Evolutionary conservation across 2,888 invertebrate species (phyloP), one percentile per base, ranked within the genome.

Genomic region (Tetranychus truncatus): DNA sequence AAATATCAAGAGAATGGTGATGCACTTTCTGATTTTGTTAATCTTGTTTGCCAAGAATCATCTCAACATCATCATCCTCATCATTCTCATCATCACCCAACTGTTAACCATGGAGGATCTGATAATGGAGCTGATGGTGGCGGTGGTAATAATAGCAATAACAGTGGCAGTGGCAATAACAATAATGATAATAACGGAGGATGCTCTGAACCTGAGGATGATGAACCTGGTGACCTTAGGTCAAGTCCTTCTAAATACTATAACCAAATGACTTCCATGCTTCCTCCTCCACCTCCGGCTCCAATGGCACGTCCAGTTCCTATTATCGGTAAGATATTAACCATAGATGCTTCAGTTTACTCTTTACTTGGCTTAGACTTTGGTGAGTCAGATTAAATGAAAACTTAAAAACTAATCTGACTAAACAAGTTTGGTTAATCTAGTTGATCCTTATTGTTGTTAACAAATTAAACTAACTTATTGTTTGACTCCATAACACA

Each of bases 221-320:
- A 15, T 45, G 73, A 44, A 45, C 73, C 65, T 45, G 34, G 21
- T 18, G 73, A 73, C 18, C 11, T 20, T 1, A 44, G 45, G 18
- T 7, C 44, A 7, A 75, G 75, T 67, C 73, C 75, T n/a, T 18
- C 71, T 45, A 34, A 72, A 44, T 65, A 74, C 44, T 74, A 76
- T 71, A 71, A 71, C 18, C 71, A 66, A 45, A 72, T 72, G 72
- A 45, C 72, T 20, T 45, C 72, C 18, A 95, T 95, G 91, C 86
- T 95, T 81, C 92, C 94, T 8, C 95, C 95, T 4, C 87, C 95
- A 55, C 94, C 95, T 8, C 83, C 82, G 67, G 81, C 83, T 15
- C 95, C 95, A 21, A 93, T 95, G 91, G 95, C 95, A 4, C 86
- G 95, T 78, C 95, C 95, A 0, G 95, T 95, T 45, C 94, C 95